Conservation (phyloP, 2,888 invertebrate genomes). For the Pediacus dermestoides region DNA sequence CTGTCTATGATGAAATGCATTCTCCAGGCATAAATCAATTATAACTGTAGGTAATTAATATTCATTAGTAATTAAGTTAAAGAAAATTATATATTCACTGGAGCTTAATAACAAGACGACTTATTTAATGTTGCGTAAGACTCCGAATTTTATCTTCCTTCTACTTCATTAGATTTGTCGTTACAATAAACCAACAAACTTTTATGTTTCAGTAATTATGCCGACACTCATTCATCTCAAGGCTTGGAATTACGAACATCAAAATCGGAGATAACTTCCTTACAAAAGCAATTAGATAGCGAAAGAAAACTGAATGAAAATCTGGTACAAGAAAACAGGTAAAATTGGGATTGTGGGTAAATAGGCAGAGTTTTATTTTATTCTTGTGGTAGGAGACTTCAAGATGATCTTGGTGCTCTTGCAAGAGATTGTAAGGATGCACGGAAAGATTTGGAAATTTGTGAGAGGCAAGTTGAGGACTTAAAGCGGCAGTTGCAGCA, state of each 20-base stretch:
- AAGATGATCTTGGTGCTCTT: constrained; percentile 66
- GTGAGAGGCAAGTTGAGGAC: constrained; percentile 68
- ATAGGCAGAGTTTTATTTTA: constrained; percentile 5
- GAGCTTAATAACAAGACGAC: no score
- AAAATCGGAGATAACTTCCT: constrained; percentile 55
- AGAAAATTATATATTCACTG: no score
- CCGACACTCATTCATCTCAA: constrained; percentile 47
- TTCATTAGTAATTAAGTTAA: no score
- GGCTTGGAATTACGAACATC: constrained; percentile 54
- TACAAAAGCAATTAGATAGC: constrained; percentile 59
- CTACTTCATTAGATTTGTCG: no score
- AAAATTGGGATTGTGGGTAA: no score
- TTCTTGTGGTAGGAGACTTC: constrained; percentile 63
- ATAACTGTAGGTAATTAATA: no score
- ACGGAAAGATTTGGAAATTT: constrained; percentile 65
- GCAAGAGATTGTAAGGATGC: constrained; percentile 60
- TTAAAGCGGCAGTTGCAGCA: constrained; percentile 74
- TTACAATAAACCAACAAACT: no score
- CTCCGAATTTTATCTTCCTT: no score
- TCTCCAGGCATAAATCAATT: no score
- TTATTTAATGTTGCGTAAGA: no score
- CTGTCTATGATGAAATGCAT: no score
- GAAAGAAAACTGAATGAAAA: constrained; percentile 57
- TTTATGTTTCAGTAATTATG: constrained; percentile 33
- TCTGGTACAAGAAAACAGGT: constrained; percentile 59